Base-by-base conservation (phyloP, 2,797 vertebrate species). In the Vespertilio murinus region DNA sequence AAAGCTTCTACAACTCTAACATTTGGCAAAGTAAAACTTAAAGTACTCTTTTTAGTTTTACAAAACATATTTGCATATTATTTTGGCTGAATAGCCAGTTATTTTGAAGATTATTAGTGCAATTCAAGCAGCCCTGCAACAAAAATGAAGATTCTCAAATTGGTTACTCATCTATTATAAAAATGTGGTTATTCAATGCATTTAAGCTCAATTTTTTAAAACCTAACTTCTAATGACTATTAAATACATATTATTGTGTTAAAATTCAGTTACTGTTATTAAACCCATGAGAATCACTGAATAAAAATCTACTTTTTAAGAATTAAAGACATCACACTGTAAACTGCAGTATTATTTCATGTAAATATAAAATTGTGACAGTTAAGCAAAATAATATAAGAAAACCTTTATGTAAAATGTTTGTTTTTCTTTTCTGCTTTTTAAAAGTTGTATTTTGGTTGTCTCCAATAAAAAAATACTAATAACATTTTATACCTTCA, bases 51-150 rank as follows among this genome's bases (percentile, higher is more conserved):
- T 88, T 91, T 82, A 30, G 61, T 91, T 80, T 90, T 30, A 79
- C 85, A 67, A 79, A 93, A 90, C 1, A 38, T 77, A 70, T 84
- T 35, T 94, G 40, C 54, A 14, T 64, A 35, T 85, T 93, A 33
- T 74, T 79, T 83, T 52, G 75, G 38, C 79, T 91, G 23, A 86
- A 47, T 82, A 92, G 70, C 11, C 16, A 69, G 23, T 22, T 70
- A 77, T 87, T 94, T 94, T 79, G 6, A 91, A 93, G 94, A 84
- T 70, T 45, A 75, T 59, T 84, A 87, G 13, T 35, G 42, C 71
- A 52, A 83, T 89, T 91, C 40, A 10, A 83, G 33, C n/a, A 93
- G 80, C 33, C 42, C 18, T 69, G 17, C 23, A 93, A 49, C 23
- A 88, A 75, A 17, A 95, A 8, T 77, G 23, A 85, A 74, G 23